Conservation (phyloP, 2,888 invertebrate species). For the Ypsolopha sequella region DNA sequence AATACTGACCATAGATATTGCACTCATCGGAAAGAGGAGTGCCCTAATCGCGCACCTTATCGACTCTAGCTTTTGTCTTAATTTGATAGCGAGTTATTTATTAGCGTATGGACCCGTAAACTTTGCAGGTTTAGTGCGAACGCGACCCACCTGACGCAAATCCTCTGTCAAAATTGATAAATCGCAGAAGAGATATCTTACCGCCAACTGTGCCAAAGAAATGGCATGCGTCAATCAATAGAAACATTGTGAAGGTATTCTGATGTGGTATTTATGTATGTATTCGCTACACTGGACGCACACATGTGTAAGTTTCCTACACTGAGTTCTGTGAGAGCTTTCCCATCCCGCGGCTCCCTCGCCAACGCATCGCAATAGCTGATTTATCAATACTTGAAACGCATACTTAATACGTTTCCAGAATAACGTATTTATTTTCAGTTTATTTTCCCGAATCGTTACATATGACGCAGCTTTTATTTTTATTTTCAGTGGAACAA, state of each 20-base stretch:
- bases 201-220: constrained; percentile 21
- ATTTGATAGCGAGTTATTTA: constrained; percentile 61
- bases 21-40: constrained; percentile 50
- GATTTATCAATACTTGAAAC: constrained; percentile 66
- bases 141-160: constrained; percentile 28
- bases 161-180: constrained; percentile 64
- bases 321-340: not conserved
- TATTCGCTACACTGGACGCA: not conserved
- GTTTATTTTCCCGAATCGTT: not conserved
- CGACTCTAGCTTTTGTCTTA: constrained; percentile 58
- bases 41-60: constrained; percentile 51
- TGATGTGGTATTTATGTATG: not conserved
- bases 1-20: constrained; percentile 48
- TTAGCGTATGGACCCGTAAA: constrained; percentile 50
- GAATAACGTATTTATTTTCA: constrained; percentile 22
- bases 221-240: constrained; percentile 47
- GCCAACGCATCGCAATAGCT: constrained; percentile 15
- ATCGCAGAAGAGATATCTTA: constrained; percentile 53
- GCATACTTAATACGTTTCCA: constrained; percentile 50
- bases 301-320: not conserved
- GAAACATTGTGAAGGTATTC: not conserved
- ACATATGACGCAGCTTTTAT: not conserved
- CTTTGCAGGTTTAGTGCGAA: constrained; percentile 45
- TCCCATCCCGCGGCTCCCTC: not conserved
- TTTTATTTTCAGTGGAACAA: not conserved